Base-by-base conservation (phyloP, 2,113 vertebrate species). In the Triplophysa siluroides region DNA sequence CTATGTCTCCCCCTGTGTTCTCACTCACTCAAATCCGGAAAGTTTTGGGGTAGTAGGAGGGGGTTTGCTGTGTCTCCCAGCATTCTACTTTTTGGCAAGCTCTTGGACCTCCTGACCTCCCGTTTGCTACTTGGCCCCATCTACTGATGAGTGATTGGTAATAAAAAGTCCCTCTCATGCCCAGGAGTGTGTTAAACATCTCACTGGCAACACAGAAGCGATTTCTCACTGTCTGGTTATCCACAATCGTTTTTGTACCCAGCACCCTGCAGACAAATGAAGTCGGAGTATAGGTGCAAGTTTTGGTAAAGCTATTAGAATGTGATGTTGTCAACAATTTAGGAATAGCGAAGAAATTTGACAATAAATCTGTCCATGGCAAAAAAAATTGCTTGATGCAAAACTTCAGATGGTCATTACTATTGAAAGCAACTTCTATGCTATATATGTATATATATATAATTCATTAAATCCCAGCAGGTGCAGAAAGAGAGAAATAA, bases 301-400 rank as follows among this genome's bases (percentile, higher is more conserved):
- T 82, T 84, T 82, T 92, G 86, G 82, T 92, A 83, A 91, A 93
- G 33, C 79, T 86, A 86, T 89, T 83, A 81, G 60, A 9, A 81
- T 62, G 86, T 92, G 87, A 92, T 86, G 84, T 92, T 89, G 93
- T 84, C 68, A 83, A 82, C 73, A 71, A 83, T 83, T 72, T 45
- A 58, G 62, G 24, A 18, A 58, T 10, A 12, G 21, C 12, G n/a
- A 45, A 9, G 1, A 45, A 13, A 41, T 58, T 2, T 14, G 43
- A 61, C 29, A 64, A 56, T 38, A 38, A 8, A 38, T 38, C 33
- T 38, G 33, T 38, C 8, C 5, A 7, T 38, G 6, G 5, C 33
- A 38, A 38, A 38, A 38, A 38, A 38, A 7, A 7, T 7, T 38
- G 33, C 33, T 38, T 38, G 33, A 38, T 38, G 33, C 33, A 7